These are phyloP conservation scores for Byasa hedistus DNA, from an alignment of 2,888 invertebrate genomes.

Conservation along the genomic window DNA sequence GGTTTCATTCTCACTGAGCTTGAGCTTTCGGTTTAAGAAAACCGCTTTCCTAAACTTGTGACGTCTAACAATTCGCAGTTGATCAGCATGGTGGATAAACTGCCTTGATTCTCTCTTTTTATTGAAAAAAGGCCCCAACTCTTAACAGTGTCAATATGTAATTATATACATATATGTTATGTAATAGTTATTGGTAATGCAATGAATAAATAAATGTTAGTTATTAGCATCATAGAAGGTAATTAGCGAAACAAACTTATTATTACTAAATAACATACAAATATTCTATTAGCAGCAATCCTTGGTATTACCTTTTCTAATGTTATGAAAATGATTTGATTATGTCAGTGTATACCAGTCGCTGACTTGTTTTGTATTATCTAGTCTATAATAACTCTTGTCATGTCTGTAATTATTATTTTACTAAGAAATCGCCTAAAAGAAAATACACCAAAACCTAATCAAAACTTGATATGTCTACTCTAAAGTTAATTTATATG, in stretches of 20 bases:
- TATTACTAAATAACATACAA: not conserved
- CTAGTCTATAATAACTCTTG: not conserved
- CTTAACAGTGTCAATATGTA: too few species aligned
- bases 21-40: too few species aligned
- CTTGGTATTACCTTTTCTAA: not conserved
- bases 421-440: not conserved
- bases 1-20: too few species aligned
- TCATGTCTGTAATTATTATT: not conserved
- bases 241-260: not conserved
- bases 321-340: too few species aligned
- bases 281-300: not conserved
- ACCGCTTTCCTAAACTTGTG: too few species aligned
- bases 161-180: not conserved
- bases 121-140: too few species aligned
- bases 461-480: constrained; percentile 29
- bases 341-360: not conserved
- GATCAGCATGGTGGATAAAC: too few species aligned
- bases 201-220: not conserved
- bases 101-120: too few species aligned
- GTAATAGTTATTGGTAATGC: not conserved
- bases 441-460: constrained; percentile 16
- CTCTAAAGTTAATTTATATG: constrained; percentile 9
- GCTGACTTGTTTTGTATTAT: not conserved
- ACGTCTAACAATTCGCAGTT: too few species aligned
- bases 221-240: not conserved